Evolutionary conservation across 2,797 vertebrate species (phyloP), one percentile per base, ranked within the genome.

Genomic region (Protonibea diacanthus): DNA sequence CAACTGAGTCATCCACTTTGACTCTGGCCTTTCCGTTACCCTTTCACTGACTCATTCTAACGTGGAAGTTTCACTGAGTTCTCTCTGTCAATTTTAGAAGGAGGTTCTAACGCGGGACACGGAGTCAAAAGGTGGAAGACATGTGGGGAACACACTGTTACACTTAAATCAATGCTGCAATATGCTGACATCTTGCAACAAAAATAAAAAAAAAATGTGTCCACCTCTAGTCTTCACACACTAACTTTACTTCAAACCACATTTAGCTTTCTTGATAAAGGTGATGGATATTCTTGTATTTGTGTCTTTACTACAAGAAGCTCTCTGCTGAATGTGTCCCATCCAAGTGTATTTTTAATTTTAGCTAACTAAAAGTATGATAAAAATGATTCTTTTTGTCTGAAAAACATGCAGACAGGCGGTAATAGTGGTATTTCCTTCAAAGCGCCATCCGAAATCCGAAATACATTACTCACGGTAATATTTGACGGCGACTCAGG

Each of bases 1-100:
- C 47, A 15, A 13, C 67, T 70, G 62, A 85, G 45, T 71, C 88
- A 77, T 81, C 61, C 49, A 40, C 66, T 68, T 45, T 45, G 33
- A 23, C 23, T 62, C n/a, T 6, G 18, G 38, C 38, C 64, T 78
- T 44, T 59, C 33, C 15, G 7, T 49, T 20, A 23, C 61, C 5
- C 15, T 42, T 11, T 18, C 33, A 53, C 62, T 82, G 69, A 71
- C 71, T 58, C 15, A 27, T 29, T 59, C 42, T 13, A 15, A 45
- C 23, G 33, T 44, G 14, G 49, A 57, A 27, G 42, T 69, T 51
- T 11, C 13, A 60, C 20, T 75, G n/a, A 13, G 17, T 52, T 29
- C 13, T 59, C 21, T 66, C 33, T 52, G 62, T 57, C 45, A 47
- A 23, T 67, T 61, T 81, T 21, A 10, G 15, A 61, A 49, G 9